Conservation (phyloP, 2,797 vertebrate genomes). For the Oophaga sylvatica region DNA sequence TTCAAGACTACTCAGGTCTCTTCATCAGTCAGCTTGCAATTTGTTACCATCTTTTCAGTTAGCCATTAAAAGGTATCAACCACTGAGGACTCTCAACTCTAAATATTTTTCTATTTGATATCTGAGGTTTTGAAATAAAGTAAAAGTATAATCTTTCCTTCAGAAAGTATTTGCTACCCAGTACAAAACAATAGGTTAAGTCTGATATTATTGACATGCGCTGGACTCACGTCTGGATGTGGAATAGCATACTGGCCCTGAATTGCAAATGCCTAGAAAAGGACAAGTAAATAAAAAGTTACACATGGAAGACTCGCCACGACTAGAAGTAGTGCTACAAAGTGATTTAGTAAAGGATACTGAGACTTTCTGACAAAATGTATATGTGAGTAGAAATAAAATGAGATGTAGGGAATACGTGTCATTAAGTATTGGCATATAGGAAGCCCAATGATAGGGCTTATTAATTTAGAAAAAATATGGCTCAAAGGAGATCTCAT, state of each 20-base stretch:
- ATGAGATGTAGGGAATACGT: not conserved
- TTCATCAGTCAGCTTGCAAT: too few relatives aligned
- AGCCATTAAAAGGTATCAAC: too few relatives aligned
- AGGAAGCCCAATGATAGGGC: not conserved
- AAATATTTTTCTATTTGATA: not conserved
- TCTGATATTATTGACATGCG: slow-evolving; percentile 69
- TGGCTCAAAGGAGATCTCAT: too few relatives aligned
- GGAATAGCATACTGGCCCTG: slow-evolving; percentile 91
- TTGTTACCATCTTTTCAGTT: too few relatives aligned
- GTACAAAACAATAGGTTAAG: slow-evolving; percentile 69
- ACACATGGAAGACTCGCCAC: not conserved
- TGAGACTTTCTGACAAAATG: not conserved
- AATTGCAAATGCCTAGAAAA: slow-evolving; percentile 86
- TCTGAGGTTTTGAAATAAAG: not conserved
- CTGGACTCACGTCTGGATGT: slow-evolving; percentile 92
- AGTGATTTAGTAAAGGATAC: slow-evolving; percentile 21
- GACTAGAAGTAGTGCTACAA: slow-evolving; percentile 11
- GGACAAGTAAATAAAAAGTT: slow-evolving; percentile 66
- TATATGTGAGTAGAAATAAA: not conserved
- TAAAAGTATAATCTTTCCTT: slow-evolving; percentile 14
- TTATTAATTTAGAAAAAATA: too few relatives aligned
- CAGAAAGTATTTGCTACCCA: slow-evolving; percentile 74
- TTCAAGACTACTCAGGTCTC: too few relatives aligned
- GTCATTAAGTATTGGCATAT: not conserved
- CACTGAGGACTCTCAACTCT: too few relatives aligned